Evolutionary conservation across 2,888 invertebrate species (phyloP), one percentile per base, ranked within the genome.

Genomic region (Drosophila pseudotakahashii): DNA sequence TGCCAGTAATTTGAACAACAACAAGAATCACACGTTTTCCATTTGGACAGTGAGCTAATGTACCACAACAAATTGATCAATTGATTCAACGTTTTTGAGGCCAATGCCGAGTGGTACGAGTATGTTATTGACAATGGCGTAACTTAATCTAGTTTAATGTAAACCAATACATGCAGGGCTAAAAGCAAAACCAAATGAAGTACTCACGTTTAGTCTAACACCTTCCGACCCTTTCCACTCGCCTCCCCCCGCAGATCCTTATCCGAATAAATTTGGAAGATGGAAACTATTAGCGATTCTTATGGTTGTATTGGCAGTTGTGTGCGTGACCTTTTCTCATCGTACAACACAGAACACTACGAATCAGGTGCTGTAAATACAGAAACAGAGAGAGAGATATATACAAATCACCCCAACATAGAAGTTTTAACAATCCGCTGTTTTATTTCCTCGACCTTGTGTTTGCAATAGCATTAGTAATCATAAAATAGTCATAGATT

Each of bases 231-330:
- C 58, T 42, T 36, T 41, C 70, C 50, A 23, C 45, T 30, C 13
- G 19, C 39, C 39, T 19, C n/a, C 16, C 14, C 19, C 11, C 39
- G 26, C 37, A 63, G 23, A 54, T 14, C 36, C 64, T 19, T 44
- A 51, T 44, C 26, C 26, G 26, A 4, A 39, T 30, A 45, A 47
- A 48, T n/a, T 52, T 73, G 75, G 66, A 73, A 61, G 48, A 50
- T 47, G 36, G 47, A 73, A 88, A 79, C 84, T 82, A 84, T 88
- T 88, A 90, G 90, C 90, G 90, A 91, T 90, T 91, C 78, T 81
- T 79, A 88, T 83, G 90, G 90, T 91, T 90, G 90, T 90, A 90
- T 84, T 68, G 82, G 71, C 66, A 68, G 74, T 66, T 73, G 54
- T 68, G 64, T 54, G 70, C 54, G 30, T 60, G 55, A 63, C 52